Evolutionary conservation across 2,797 vertebrate species (phyloP).

Genomic region (Sebastes oblongus): DNA sequence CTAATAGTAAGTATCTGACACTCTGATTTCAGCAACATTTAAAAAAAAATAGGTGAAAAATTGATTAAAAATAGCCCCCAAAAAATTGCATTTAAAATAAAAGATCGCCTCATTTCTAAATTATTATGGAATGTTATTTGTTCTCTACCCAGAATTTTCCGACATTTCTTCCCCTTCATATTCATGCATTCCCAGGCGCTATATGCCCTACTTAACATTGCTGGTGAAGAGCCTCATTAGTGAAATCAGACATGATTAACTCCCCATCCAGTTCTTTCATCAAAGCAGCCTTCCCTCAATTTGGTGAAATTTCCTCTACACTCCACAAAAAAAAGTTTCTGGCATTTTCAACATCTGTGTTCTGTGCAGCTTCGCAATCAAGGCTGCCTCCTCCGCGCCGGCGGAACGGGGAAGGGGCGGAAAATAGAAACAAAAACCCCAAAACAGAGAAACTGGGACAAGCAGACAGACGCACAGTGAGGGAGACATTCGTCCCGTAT

Average conservation of each 20-base stretch:
- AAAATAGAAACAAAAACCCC: constrained; percentile 4
- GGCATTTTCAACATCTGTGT: constrained; percentile 30
- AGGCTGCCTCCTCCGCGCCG: neutral
- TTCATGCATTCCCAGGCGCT: constrained; percentile 12
- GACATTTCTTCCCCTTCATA: neutral
- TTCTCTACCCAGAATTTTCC: neutral
- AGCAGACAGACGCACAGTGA: neutral
- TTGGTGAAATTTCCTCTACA: constrained; percentile 38
- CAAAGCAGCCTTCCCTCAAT: constrained; percentile 48
- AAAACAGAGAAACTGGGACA: constrained; percentile 4
- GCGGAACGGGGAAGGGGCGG: neutral
- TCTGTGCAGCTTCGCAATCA: constrained; percentile 7
- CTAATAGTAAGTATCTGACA: neutral
- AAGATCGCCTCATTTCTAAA: neutral
- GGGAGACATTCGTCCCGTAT: constrained; percentile 3
- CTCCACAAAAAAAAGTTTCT: constrained; percentile 31
- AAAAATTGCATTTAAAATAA: neutral
- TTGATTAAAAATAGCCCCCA: neutral
- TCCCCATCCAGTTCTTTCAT: constrained; percentile 46
- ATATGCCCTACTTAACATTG: constrained; percentile 36
- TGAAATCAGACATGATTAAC: constrained; percentile 58
- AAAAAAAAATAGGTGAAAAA: neutral
- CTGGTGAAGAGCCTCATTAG: constrained; percentile 57
- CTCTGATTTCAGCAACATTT: neutral
- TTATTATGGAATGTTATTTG: neutral